phyloP scores from a whole-genome alignment of 2,888 invertebrate species.

The Stegophylla sp. region DNA sequence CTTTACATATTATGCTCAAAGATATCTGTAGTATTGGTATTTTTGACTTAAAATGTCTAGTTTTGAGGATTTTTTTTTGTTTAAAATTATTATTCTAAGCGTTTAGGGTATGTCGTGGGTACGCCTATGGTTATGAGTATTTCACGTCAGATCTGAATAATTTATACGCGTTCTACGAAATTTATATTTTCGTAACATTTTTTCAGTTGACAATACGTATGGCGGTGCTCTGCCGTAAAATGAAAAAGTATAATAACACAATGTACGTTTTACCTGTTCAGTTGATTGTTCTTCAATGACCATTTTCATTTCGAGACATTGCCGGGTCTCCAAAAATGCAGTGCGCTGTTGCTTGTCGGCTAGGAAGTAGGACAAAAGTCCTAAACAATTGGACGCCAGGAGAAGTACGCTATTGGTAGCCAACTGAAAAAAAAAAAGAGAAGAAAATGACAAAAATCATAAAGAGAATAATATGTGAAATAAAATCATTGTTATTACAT shows the following conservation, averaged over 20 bases:
- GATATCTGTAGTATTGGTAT: no score
- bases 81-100: no score
- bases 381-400: slow-evolving; percentile 77
- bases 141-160: no score
- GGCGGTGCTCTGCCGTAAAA: not conserved
- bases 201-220: not conserved
- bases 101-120: no score
- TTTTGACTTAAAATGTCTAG: no score
- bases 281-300: slow-evolving; percentile 92
- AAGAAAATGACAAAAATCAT: not conserved
- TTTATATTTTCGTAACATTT: not conserved
- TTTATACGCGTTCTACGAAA: no score
- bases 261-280: slow-evolving; percentile 75
- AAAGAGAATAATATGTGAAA: slow-evolving; percentile 3
- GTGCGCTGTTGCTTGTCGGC: slow-evolving; percentile 85
- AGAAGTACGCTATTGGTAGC: slow-evolving; percentile 76
- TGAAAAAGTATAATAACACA: slow-evolving; percentile 13
- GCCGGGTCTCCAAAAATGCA: slow-evolving; percentile 88
- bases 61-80: no score
- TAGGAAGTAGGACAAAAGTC: slow-evolving; percentile 76
- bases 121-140: no score
- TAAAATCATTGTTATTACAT: slow-evolving; percentile 15
- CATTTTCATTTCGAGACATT: slow-evolving; percentile 88
- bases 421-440: slow-evolving; percentile 68
- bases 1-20: no score